phyloP scores from a whole-genome alignment of 2,888 invertebrate species.

The Brassicogethes aeneus region DNA sequence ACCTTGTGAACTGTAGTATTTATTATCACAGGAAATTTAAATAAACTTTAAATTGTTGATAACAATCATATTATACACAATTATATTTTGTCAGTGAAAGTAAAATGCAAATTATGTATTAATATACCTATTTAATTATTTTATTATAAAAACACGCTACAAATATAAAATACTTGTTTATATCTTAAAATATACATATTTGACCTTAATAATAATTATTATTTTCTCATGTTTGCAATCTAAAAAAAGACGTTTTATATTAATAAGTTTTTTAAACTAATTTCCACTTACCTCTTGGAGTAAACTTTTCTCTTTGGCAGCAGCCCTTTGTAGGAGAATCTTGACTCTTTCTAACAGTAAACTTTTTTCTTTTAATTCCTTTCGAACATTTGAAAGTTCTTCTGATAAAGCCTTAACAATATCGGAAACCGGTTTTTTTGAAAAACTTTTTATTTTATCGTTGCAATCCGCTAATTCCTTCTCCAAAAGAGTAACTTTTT shows the following conservation, averaged over 20 bases:
- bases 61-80: neutral
- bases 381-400: constrained; percentile 45
- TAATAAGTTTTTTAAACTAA: too few relatives aligned
- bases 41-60: too few relatives aligned
- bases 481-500: constrained; percentile 33
- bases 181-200: too few relatives aligned
- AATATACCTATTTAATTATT: too few relatives aligned
- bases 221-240: too few relatives aligned
- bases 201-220: too few relatives aligned
- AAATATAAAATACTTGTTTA: too few relatives aligned
- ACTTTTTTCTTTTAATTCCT: constrained; percentile 50
- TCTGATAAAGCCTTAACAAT: constrained; percentile 24
- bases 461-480: constrained; percentile 27
- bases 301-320: constrained; percentile 53
- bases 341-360: constrained; percentile 56
- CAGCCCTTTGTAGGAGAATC: constrained; percentile 52
- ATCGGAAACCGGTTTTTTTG: constrained; percentile 18
- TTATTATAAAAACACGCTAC: too few relatives aligned
- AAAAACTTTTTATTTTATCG: constrained; percentile 21
- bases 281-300: constrained; percentile 52
- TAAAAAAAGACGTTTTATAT: too few relatives aligned
- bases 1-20: constrained; percentile 12
- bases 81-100: too few relatives aligned
- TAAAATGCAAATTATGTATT: too few relatives aligned
- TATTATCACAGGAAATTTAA: constrained; percentile 7